These are phyloP conservation scores for Platycnemis pennipes DNA, from an alignment of 2,888 invertebrate species.

Conservation along the genomic window DNA sequence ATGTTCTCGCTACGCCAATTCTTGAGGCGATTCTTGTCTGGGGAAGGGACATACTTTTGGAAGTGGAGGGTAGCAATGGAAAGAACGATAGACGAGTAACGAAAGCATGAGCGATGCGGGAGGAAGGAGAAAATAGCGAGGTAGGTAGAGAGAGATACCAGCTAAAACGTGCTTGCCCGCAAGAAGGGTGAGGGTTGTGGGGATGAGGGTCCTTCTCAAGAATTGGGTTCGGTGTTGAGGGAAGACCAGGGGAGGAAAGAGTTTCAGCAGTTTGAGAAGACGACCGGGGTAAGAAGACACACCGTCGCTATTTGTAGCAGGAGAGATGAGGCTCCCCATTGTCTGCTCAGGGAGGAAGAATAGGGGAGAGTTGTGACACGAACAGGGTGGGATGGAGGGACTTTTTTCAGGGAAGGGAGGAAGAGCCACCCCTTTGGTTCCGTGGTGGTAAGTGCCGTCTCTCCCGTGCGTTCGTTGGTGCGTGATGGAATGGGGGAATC, in stretches of 20 bases:
- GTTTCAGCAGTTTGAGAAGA: background rate
- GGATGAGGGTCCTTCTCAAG: too few relatives aligned
- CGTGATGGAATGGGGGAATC: background rate
- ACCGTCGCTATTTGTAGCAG: constrained; percentile 6
- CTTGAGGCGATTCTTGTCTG: background rate
- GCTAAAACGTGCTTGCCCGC: too few relatives aligned
- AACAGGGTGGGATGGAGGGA: too few relatives aligned
- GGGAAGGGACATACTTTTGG: background rate
- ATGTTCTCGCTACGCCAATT: background rate
- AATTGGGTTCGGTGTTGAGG: too few relatives aligned
- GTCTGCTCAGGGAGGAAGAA: background rate
- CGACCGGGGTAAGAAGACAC: background rate
- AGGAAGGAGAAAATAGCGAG: background rate
- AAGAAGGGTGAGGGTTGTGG: too few relatives aligned
- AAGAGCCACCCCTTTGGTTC: too few relatives aligned
- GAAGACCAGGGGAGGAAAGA: background rate
- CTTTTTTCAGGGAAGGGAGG: too few relatives aligned
- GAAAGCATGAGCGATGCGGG: background rate
- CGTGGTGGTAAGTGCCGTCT: too few relatives aligned
- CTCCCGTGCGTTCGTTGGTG: background rate
- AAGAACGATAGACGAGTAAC: background rate
- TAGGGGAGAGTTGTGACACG: too few relatives aligned
- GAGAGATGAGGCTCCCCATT: background rate
- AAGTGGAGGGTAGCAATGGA: background rate
- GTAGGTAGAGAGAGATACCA: background rate